Evolutionary conservation across 2,888 invertebrate species (phyloP), one percentile per base, ranked within the genome.

Genomic region (Eudemis profundana): DNA sequence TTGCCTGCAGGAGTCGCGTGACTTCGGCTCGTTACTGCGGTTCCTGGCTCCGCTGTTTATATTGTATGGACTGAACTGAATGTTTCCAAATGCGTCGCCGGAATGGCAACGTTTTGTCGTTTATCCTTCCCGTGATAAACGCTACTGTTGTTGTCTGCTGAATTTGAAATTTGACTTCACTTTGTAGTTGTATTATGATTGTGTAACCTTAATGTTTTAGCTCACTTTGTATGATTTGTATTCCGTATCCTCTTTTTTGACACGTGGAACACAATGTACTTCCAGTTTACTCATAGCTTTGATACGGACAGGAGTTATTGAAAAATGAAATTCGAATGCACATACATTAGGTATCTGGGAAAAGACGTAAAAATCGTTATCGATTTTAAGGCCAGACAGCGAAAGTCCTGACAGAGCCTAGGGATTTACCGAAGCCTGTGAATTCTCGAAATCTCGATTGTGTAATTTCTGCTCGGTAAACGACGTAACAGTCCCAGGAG

Each of bases 1-100:
- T 90, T 88, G n/a, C 86, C 86, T 84, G 74, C 82, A 87, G 88
- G 86, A 85, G 85, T 90, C 86, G 89, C 90, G 88, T 90, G 89
- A 89, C 86, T 85, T 72, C 74, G 74, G 78, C 82, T 83, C 84
- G 87, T 87, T 85, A 83, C 77, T 77, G 81, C 86, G 84, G 77
- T 75, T 74, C 83, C 75, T 79, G 79, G 76, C 73, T 72, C 74
- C 78, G 71, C 77, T 81, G 79, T 83, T 84, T 83, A 82, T 83
- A 83, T 77, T 80, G 79, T 83, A 81, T 57, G 73, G 69, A 56
- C 74, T 75, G 73, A 69, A 56, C 74, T 75, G 73, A 75, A 78
- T 77, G 75, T 78, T 79, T 77, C 76, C 72, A 71, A 64, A 59
- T 44, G 57, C 50, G 44, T 36, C 64, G 51, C 57, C 57, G 57